Evolutionary conservation across 1,140 invertebrate genomes (phyloP).

Genomic region (Zaprionus tsacasi): DNA sequence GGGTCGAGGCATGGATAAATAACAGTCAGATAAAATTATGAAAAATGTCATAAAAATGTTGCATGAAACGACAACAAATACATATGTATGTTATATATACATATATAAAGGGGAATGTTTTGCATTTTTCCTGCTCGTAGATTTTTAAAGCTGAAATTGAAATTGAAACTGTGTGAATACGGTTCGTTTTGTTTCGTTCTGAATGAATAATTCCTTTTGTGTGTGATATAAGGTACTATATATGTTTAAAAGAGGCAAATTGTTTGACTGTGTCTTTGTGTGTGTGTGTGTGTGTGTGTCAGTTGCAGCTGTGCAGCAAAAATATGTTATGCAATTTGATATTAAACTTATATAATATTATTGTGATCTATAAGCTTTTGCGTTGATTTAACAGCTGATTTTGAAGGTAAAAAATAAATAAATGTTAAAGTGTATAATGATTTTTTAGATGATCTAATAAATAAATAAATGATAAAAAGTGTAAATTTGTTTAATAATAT

Average conservation of each 20-base stretch:
- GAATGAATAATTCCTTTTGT: conserved; percentile 6
- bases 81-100: neutral
- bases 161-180: neutral
- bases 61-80: conserved; percentile 21
- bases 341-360: neutral
- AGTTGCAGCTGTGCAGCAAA: conserved; percentile 1
- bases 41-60: conserved; percentile 67
- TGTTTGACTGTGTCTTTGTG: neutral
- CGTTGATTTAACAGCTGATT: neutral
- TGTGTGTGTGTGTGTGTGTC: neutral
- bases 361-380: neutral
- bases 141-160: conserved; percentile 8
- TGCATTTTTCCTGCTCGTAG: conserved; percentile 56
- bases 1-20: neutral
- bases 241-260: neutral
- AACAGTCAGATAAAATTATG: conserved; percentile 75
- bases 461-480: neutral
- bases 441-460: too few relatives aligned
- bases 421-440: too few relatives aligned
- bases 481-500: neutral
- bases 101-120: conserved; percentile 35
- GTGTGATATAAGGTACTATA: neutral
- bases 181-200: conserved; percentile 1
- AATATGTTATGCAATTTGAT: neutral
- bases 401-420: neutral